Base-by-base conservation (phyloP, 2,888 invertebrate species). In the Phalera bucephala region DNA sequence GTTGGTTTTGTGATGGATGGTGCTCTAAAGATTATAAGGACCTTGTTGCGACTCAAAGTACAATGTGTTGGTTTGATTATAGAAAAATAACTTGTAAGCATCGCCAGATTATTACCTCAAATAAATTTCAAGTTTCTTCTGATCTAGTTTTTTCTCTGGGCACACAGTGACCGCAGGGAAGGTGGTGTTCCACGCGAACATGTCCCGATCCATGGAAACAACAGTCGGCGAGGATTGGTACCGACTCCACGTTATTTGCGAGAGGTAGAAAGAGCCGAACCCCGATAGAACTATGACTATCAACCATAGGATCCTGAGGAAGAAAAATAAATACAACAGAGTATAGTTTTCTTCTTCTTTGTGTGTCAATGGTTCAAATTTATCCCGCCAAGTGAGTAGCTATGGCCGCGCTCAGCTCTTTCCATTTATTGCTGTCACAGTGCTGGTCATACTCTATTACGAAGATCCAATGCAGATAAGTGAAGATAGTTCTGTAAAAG, bases 171-270 rank as follows among this genome's bases (percentile, higher is more conserved):
- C 80, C 19, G 92, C 88, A 0, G 94, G 95, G 53, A 94, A 94
- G 1, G 93, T 92, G 1, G 95, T 93, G 56, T 93, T 93, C 94
- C 94, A 94, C 0, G 93, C 91, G 46, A 92, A 92, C 84, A 93
- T 92, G 66, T 94, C 93, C 1, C 94, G 85, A 70, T 94, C 94
- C 93, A 94, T 94, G 11, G 94, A 93, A 19, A 94, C 92, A 3
- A 94, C 94, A 25, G 93, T 93, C 1, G 94, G 94, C 3, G 93
- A 94, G 25, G 92, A 92, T 71, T 92, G 92, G 67, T 93, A 94
- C 14, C 94, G 91, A 4, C 77, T 72, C 91, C 94, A 92, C 4
- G 93, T 94, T 27, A 91, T 80, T 40, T 80, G 76, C 13, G 94
- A 93, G 22, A 93, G 75, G 52, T 85, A 90, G 11, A 91, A 65